Conservation (phyloP, 1,140 invertebrate species). For the Acromyrmex heyeri region DNA sequence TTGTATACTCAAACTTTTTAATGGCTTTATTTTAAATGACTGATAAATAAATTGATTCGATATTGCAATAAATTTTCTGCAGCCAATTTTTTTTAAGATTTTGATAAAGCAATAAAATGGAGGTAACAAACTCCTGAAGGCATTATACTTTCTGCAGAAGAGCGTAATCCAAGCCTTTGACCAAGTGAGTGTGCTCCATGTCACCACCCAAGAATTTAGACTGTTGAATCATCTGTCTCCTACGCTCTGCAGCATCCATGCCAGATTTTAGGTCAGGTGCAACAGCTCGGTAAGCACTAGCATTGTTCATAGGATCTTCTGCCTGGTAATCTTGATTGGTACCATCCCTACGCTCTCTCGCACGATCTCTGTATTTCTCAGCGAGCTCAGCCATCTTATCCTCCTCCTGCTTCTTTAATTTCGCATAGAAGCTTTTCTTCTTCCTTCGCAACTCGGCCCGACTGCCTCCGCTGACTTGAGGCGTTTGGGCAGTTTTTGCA, state of each 20-base stretch:
- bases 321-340: constrained; percentile 92
- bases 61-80: neutral
- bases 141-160: constrained; percentile 96
- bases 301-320: constrained; percentile 94
- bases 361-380: constrained; percentile 97
- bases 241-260: constrained; percentile 97
- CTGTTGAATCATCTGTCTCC: constrained; percentile 98
- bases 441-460: constrained; percentile 91
- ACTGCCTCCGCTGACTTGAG: constrained; percentile 87
- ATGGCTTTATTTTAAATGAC: neutral
- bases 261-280: constrained; percentile 97
- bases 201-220: constrained; percentile 99
- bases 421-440: constrained; percentile 97
- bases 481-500: constrained; percentile 87
- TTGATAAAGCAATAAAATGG: no score
- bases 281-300: constrained; percentile 97
- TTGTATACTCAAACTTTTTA: neutral
- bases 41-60: neutral
- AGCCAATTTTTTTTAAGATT: neutral
- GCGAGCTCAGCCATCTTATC: constrained; percentile 98
- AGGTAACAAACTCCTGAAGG: constrained; percentile 13
- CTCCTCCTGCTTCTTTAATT: constrained; percentile 98
- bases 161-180: constrained; percentile 99
- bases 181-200: constrained; percentile 99
- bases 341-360: constrained; percentile 97